Evolutionary conservation across 2,797 vertebrate species (phyloP), one percentile per base, ranked within the genome.

Genomic region (Philypnodon macrostomus): DNA sequence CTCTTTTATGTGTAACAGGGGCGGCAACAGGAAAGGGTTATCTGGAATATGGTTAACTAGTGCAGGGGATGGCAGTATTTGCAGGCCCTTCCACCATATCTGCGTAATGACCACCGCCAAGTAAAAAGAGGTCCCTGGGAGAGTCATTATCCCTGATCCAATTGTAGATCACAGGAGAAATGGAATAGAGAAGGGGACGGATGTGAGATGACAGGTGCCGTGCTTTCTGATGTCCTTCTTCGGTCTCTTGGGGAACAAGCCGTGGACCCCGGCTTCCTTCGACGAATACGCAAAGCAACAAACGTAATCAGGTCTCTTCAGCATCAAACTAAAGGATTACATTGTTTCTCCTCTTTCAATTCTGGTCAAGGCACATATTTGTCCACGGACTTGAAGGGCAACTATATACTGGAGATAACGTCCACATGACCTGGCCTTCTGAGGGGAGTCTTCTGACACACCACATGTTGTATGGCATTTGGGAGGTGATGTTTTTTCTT

Each of bases 101-200:
- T 70, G 53, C 42, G 30, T 79, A 80, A 86, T 79, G 77, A 74
- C 74, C 74, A 72, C 49, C 48, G 64, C 77, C 63, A 47, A 56
- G 47, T 50, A 65, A 69, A 68, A 69, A 76, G 62, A n/a, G 66
- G 70, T 82, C 80, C 81, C 81, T 67, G 42, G 45, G 74, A 83
- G 74, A 85, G 74, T 81, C 74, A 79, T 85, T 84, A 79, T 79
- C 62, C 61, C 52, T 76, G 75, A 81, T 80, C 66, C 70, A 62
- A 70, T 81, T 34, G 24, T 47, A 52, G 17, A 75, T 75, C 74
- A 80, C 82, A 81, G 53, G 64, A 49, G 31, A 77, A 65, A 26
- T 46, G 68, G 55, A 63, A 65, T 41, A 23, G 23, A 58, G 40
- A 58, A 54, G 59, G n/a, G 60, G 71, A 79, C 19, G 53, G 63